Evolutionary conservation across 2,888 invertebrate genomes (phyloP), one percentile per base, ranked within the genome.

Genomic region (Carabus problematicus): DNA sequence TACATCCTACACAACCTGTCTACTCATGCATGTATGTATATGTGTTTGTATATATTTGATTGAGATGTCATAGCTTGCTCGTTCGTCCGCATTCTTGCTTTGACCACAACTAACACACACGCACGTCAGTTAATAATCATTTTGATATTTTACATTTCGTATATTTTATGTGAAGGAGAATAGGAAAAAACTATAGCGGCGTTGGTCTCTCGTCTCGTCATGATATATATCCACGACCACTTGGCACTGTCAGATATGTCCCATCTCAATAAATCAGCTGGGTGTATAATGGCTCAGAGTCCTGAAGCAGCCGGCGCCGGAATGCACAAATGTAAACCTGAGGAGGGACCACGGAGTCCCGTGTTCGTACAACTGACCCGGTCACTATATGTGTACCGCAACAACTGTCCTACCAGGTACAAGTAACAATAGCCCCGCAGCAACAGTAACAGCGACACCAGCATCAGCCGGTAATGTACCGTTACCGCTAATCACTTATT

Each of bases 401-500:
- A 29, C 29, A 29, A 29, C 29, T 29, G 6, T 6, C 2, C 3
- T 6, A 29, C 2, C 29, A 29, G 29, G 3, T 3, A 29, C 29
- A 29, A n/a, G 29, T 6, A 29, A 29, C 29, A 29, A 6, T 29
- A 29, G 29, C 29, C 3, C 29, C 29, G 6, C 29, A 29, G 29
- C 29, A n/a, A n/a, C 29, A 29, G 29, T 6, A 29, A 29, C 29
- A 29, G 3, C 29, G 6, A 2, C 29, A 29, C 29, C 29, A 29
- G 29, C 6, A 29, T 29, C 29, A 29, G 56, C 29, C 49, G 14
- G 66, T 66, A 66, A 66, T 66, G 66, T 59, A 40, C 66, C 66
- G 68, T 61, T 54, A 68, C 60, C 68, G 54, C 68, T 68, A 68
- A 68, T 68, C 68, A 68, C 68, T 68, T 68, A 68, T 68, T 68